These are phyloP conservation scores for Lepidonotus clava DNA, from an alignment of 2,888 invertebrate genomes.

Conservation along the genomic window DNA sequence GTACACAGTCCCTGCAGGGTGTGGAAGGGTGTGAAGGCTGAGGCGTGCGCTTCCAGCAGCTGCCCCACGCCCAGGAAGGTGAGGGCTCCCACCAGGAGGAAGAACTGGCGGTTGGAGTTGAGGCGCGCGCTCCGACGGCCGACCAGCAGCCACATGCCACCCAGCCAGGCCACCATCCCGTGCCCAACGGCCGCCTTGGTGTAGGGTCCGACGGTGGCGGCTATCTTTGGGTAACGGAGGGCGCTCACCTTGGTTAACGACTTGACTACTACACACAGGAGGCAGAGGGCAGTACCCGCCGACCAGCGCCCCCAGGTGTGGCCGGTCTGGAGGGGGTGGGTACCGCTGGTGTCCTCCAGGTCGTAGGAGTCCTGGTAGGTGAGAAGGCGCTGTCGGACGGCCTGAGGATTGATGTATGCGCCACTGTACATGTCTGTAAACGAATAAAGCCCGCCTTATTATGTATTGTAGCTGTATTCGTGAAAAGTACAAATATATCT, in stretches of 20 bases:
- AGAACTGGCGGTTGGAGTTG: neutral
- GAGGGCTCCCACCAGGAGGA: neutral
- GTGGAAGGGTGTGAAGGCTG: neutral
- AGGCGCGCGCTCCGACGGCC: neutral
- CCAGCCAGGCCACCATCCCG: neutral
- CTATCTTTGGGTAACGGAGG: neutral
- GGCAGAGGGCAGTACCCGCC: neutral
- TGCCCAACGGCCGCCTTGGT: neutral
- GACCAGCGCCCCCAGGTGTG: neutral
- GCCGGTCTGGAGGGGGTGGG: neutral
- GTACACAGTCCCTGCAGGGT: neutral
- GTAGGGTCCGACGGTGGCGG: neutral
- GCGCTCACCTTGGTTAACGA: neutral
- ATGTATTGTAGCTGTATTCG: too few species aligned
- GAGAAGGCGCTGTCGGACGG: neutral
- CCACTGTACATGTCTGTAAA: neutral
- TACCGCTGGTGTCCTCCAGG: neutral
- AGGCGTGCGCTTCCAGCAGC: neutral
- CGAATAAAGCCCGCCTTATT: neutral
- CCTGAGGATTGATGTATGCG: neutral
- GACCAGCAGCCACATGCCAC: neutral
- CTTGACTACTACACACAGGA: neutral
- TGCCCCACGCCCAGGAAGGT: conserved; percentile 6
- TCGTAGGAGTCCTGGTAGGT: too few species aligned
- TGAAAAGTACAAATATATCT: too few species aligned